These are phyloP conservation scores for Pristiophorus japonicus DNA, from an alignment of 2,113 vertebrate genomes.

Conservation along the genomic window DNA sequence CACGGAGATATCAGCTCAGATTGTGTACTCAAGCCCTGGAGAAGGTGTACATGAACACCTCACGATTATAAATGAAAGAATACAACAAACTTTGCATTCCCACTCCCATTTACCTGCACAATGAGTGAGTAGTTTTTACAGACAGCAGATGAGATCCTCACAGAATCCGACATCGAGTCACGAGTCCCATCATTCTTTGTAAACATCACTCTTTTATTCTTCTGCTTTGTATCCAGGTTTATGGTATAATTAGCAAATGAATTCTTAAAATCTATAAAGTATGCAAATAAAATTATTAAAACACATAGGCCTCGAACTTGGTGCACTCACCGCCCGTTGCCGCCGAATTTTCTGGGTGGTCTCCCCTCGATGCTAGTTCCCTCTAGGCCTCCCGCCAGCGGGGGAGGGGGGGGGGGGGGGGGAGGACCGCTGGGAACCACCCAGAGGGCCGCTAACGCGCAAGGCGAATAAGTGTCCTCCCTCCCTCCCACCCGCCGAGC, in stretches of 20 bases:
- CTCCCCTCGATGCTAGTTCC: too few species aligned
- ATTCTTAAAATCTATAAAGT: constrained; percentile 10
- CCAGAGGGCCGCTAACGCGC: too few species aligned
- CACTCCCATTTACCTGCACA: constrained; percentile 6
- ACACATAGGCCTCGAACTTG: too few species aligned
- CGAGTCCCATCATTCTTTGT: background rate
- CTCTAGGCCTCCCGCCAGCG: too few species aligned
- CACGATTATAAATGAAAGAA: background rate
- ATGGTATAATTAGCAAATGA: constrained; percentile 41
- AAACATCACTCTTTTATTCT: constrained; percentile 47
- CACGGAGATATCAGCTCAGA: background rate
- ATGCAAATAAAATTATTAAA: background rate
- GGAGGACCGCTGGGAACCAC: too few species aligned
- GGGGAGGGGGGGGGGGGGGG: too few species aligned
- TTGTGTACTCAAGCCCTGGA: background rate
- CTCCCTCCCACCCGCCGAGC: too few species aligned
- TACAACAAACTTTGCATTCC: background rate
- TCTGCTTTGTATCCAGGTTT: constrained; percentile 50
- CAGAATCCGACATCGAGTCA: background rate
- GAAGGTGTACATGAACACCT: background rate
- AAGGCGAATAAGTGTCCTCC: too few species aligned
- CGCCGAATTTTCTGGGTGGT: too few species aligned
- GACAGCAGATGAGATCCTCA: background rate
- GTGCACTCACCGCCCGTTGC: too few species aligned
- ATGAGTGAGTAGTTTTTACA: background rate